Percentiles rank a stretch among this genome's conserved stretches.
These are phyloP conservation scores for Embiotoca jacksoni DNA, from an alignment of 2,113 vertebrate genomes.

Conservation along the genomic window DNA sequence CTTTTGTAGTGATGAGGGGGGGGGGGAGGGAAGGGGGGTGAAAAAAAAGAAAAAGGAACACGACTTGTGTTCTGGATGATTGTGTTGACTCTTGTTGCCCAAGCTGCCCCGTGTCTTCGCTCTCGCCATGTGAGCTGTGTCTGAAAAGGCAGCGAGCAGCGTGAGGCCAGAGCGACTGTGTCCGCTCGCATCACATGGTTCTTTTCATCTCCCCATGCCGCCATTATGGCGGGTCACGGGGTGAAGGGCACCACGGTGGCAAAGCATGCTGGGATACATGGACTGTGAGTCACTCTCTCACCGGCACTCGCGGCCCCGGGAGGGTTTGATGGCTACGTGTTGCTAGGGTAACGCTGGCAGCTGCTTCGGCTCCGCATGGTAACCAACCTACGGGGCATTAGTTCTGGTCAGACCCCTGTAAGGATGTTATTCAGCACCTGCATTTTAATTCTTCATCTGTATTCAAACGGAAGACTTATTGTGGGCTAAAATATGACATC, in stretches of 20 bases:
- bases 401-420: conserved; percentile 72
- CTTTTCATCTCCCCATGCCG: conserved; percentile 79
- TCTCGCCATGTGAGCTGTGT: conserved; percentile 60
- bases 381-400: conserved; percentile 72
- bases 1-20: conserved; percentile 17
- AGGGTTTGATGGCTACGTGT: conserved; percentile 63
- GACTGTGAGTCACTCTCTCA: conserved; percentile 70
- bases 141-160: conserved; percentile 72
- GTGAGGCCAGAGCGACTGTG: conserved; percentile 58
- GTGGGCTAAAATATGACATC: neutral
- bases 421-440: conserved; percentile 72
- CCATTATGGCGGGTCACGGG: conserved; percentile 76
- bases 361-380: conserved; percentile 70
- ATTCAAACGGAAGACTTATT: conserved; percentile 67
- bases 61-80: conserved; percentile 59
- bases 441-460: conserved; percentile 74
- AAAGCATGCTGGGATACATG: conserved; percentile 85
- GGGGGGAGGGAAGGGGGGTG: too few species aligned
- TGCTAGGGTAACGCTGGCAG: conserved; percentile 79
- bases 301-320: conserved; percentile 47
- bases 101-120: conserved; percentile 64
- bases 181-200: conserved; percentile 63
- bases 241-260: conserved; percentile 75
- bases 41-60: conserved; percentile 37
- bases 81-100: conserved; percentile 64